These are phyloP conservation scores for Cataglyphis hispanica DNA, from an alignment of 1,140 invertebrate species.

Conservation along the genomic window DNA sequence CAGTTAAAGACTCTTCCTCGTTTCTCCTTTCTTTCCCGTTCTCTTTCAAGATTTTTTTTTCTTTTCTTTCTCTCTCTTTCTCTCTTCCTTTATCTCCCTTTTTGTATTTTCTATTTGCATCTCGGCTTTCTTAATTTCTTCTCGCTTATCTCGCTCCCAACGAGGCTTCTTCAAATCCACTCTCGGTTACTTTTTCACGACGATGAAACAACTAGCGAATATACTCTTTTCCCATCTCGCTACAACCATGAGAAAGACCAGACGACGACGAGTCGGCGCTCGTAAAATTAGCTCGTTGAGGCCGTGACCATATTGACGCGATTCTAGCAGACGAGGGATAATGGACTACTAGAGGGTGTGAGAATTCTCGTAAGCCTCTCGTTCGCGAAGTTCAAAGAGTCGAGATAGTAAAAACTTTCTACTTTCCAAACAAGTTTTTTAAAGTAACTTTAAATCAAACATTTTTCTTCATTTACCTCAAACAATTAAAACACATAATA, in stretches of 20 bases:
- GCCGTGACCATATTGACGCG: slow-evolving; percentile 32
- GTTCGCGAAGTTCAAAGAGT: not conserved
- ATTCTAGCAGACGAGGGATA: slow-evolving; percentile 50
- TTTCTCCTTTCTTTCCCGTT: not conserved
- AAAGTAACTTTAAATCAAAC: not conserved
- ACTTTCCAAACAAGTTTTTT: slow-evolving; percentile 16
- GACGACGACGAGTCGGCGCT: slow-evolving; percentile 61
- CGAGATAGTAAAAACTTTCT: not conserved
- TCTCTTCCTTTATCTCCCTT: not conserved
- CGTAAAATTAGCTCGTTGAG: slow-evolving; percentile 69
- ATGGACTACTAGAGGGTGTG: slow-evolving; percentile 51
- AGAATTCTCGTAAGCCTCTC: slow-evolving; percentile 22
- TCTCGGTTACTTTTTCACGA: slow-evolving; percentile 43
- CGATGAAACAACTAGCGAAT: slow-evolving; percentile 18
- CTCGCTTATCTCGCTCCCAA: not conserved
- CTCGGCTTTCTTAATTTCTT: not conserved
- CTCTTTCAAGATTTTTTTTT: not conserved
- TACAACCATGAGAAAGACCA: slow-evolving; percentile 68
- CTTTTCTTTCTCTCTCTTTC: not conserved
- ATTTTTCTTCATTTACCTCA: too few species aligned
- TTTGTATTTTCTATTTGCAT: not conserved
- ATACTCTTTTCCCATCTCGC: slow-evolving; percentile 2
- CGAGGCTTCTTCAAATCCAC: slow-evolving; percentile 2
- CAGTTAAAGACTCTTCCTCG: not conserved
- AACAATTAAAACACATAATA: not conserved